Base-by-base conservation (phyloP, 2,888 invertebrate genomes). In the Epirrhoe tristata region DNA sequence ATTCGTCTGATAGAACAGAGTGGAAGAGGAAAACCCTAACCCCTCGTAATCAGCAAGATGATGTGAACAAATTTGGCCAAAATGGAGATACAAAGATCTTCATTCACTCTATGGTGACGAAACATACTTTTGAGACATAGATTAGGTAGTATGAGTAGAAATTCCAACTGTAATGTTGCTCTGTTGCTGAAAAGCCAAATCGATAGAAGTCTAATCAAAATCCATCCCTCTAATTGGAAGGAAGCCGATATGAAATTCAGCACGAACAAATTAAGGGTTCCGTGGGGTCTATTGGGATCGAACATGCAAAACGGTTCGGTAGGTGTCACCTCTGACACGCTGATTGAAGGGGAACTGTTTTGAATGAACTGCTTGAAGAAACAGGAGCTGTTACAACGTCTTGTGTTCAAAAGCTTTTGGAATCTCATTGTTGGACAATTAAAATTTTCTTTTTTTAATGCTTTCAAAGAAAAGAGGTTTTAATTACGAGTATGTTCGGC, bases 291-390 rank as follows among this genome's bases (percentile, higher is more conserved):
- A 52, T 60, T 55, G 52, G 74, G 77, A 85, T 84, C 82, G 84
- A 85, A 84, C 79, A 69, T 77, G 76, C 78, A 76, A 76, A 74
- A 67, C 72, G 72, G 74, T 72, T 74, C 73, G 65, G 81, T 78
- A 83, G 80, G 81, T 82, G 81, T 81, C 80, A 77, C 72, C 71
- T 68, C 72, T 69, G 73, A 74, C 72, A 74, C 73, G 74, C 70
- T 83, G 85, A 88, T 88, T 87, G 86, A 81, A 81, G 78, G 71
- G 66, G 62, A 71, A 70, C 55, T 69, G 71, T 72, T 74, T 73
- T 48, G 50, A 70, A 61, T 62, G 67, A 70, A 69, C 64, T 66
- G 66, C 54, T 16, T 31, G 53, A 59, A 39, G 58, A 48, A 59
- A 0, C 72, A 74, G 51, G 80, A 83, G 85, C 7, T 78, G 79